These are phyloP conservation scores for Pterois miles DNA, from an alignment of 2,797 vertebrate genomes.

Conservation along the genomic window DNA sequence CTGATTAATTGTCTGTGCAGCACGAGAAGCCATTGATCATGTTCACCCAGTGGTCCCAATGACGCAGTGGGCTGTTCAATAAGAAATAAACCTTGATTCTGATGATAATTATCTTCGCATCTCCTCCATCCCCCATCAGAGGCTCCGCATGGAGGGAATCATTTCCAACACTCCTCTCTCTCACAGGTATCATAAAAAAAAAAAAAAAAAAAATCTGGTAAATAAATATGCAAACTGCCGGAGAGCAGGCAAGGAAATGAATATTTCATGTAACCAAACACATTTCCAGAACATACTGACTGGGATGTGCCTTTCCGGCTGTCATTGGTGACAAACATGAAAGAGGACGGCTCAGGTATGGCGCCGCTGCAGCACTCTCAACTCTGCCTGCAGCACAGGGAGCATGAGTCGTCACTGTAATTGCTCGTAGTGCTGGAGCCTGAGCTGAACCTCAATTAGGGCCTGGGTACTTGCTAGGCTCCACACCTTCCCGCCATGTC, in stretches of 20 bases:
- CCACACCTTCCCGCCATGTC: constrained; percentile 37
- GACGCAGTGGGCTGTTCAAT: constrained; percentile 68
- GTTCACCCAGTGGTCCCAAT: constrained; percentile 50
- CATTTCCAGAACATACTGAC: constrained; percentile 63
- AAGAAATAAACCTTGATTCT: constrained; percentile 68
- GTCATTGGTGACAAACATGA: constrained; percentile 75
- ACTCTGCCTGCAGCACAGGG: constrained; percentile 60
- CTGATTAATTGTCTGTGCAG: constrained; percentile 77
- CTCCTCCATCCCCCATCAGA: constrained; percentile 27
- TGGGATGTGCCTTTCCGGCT: constrained; percentile 52
- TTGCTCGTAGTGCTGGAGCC: constrained; percentile 69
- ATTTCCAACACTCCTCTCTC: constrained; percentile 11
- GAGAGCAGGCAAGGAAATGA: constrained; percentile 62
- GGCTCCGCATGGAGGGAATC: constrained; percentile 29
- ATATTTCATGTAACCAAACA: constrained; percentile 81
- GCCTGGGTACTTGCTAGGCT: constrained; percentile 49
- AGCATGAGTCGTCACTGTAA: constrained; percentile 63
- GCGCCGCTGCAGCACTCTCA: constrained; percentile 41
- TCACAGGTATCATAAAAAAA: constrained; percentile 40
- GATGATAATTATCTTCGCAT: constrained; percentile 60
- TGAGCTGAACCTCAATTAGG: constrained; percentile 78
- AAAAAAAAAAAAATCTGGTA: constrained; percentile 23
- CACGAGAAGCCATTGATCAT: constrained; percentile 69
- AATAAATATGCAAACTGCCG: constrained; percentile 61
- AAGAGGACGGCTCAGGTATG: constrained; percentile 62